Conservation (phyloP, 2,797 vertebrate genomes). For the Cyclura pinguis region DNA sequence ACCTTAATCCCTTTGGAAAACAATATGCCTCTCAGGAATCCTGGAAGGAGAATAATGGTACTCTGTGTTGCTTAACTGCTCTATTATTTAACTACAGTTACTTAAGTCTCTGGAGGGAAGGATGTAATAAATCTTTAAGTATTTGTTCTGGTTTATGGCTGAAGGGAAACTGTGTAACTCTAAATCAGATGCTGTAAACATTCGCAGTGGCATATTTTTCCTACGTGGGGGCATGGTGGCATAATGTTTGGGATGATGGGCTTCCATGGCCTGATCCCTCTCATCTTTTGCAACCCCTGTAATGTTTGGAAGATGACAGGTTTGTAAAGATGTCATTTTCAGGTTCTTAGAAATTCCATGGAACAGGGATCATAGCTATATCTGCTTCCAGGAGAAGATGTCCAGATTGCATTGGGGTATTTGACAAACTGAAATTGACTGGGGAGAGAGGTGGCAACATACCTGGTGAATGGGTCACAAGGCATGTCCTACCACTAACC, state of each 20-base stretch:
- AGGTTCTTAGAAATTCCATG: neutral
- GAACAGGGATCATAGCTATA: neutral
- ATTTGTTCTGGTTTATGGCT: slow-evolving; percentile 78
- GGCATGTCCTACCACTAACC: neutral
- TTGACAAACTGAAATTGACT: neutral
- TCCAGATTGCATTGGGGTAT: neutral
- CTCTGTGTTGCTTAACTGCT: slow-evolving; percentile 65
- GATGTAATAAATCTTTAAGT: slow-evolving; percentile 79
- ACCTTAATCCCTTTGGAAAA: slow-evolving; percentile 75
- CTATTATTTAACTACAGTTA: slow-evolving; percentile 75
- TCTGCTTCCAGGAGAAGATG: neutral
- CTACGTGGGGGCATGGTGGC: slow-evolving; percentile 67
- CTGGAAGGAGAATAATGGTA: slow-evolving; percentile 63
- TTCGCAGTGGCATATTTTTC: slow-evolving; percentile 66
- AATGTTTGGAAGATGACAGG: neutral
- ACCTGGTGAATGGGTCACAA: neutral
- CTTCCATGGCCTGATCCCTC: slow-evolving; percentile 34
- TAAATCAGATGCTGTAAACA: slow-evolving; percentile 79
- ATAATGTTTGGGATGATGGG: slow-evolving; percentile 45
- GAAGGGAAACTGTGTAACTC: slow-evolving; percentile 69
- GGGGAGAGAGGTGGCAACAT: neutral
- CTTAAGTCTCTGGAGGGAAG: slow-evolving; percentile 75
- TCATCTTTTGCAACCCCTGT: neutral
- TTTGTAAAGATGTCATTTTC: neutral
- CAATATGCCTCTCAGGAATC: slow-evolving; percentile 68